These are phyloP conservation scores for Lottia gigantea DNA, from an alignment of 2,888 invertebrate species.

Conservation along the genomic window DNA sequence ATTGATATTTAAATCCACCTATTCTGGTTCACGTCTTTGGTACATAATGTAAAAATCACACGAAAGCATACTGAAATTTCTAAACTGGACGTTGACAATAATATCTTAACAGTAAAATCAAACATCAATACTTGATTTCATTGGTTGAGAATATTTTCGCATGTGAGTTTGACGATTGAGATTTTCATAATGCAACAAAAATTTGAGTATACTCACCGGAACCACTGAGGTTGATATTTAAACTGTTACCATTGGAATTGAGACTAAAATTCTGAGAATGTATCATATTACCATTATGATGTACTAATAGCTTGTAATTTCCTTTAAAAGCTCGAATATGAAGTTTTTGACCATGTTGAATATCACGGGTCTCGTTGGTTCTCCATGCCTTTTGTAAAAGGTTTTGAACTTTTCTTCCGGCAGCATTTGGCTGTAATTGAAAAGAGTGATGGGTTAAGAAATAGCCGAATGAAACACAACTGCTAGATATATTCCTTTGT, in stretches of 20 bases:
- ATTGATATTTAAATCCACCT: too few species aligned
- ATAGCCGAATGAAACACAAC: neutral
- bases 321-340: constrained; percentile 16
- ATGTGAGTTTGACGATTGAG: too few species aligned
- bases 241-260: constrained; percentile 1
- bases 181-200: neutral
- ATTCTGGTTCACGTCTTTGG: too few species aligned
- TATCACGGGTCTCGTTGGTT: constrained; percentile 13
- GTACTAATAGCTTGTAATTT: neutral
- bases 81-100: too few species aligned
- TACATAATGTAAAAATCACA: too few species aligned
- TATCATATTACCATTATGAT: constrained; percentile 17
- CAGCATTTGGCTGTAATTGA: constrained; percentile 14
- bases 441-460: neutral
- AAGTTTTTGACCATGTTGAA: constrained; percentile 12
- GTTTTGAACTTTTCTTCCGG: constrained; percentile 7
- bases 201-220: neutral
- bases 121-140: too few species aligned
- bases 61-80: too few species aligned
- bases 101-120: too few species aligned
- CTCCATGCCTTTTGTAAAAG: constrained; percentile 12
- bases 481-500: neutral
- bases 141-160: too few species aligned
- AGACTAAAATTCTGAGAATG: constrained; percentile 14
- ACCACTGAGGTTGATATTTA: constrained; percentile 7